Evolutionary conservation across 2,888 invertebrate genomes (phyloP).

Genomic region (Orthosia gracilis): DNA sequence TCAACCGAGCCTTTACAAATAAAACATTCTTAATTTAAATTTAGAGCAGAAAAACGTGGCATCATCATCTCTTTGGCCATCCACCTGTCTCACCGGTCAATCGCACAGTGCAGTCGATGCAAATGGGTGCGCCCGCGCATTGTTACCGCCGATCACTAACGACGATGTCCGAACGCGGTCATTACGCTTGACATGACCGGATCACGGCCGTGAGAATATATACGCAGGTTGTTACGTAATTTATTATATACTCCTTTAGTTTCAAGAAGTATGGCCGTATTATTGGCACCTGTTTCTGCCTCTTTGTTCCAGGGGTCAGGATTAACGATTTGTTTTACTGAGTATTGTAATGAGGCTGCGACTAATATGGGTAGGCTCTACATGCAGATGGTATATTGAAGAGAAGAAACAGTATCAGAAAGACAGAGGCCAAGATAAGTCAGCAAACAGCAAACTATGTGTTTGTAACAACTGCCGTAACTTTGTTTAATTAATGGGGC

Average conservation of each 20-base stretch:
- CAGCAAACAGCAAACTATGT: no score
- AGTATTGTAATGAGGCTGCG: constrained; percentile 52
- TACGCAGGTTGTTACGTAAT: constrained; percentile 62
- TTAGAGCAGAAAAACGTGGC: constrained; percentile 32
- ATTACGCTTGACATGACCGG: constrained; percentile 71
- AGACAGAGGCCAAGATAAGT: background rate
- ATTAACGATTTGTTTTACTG: constrained; percentile 61
- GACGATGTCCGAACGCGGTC: constrained; percentile 75
- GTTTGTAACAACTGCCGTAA: background rate
- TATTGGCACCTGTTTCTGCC: constrained; percentile 59
- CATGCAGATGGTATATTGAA: constrained; percentile 8
- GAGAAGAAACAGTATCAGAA: rapidly evolving
- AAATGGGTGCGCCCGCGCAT: constrained; percentile 72
- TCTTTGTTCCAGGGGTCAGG: constrained; percentile 43
- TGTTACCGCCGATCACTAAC: constrained; percentile 75
- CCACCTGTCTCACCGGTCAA: constrained; percentile 69
- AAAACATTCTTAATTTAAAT: constrained; percentile 12
- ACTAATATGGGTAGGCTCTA: constrained; percentile 24
- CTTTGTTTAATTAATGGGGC: background rate
- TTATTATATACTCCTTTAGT: constrained; percentile 58
- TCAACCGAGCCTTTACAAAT: constrained; percentile 22
- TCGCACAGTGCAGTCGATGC: constrained; percentile 70
- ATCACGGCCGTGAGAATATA: constrained; percentile 68
- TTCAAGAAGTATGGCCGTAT: constrained; percentile 34
- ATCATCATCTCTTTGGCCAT: constrained; percentile 65